A percentile compares a stretch with the other conserved stretches of the same genome.
Evolutionary conservation across 2,797 vertebrate species (phyloP).

Genomic region (Periparus ater): DNA sequence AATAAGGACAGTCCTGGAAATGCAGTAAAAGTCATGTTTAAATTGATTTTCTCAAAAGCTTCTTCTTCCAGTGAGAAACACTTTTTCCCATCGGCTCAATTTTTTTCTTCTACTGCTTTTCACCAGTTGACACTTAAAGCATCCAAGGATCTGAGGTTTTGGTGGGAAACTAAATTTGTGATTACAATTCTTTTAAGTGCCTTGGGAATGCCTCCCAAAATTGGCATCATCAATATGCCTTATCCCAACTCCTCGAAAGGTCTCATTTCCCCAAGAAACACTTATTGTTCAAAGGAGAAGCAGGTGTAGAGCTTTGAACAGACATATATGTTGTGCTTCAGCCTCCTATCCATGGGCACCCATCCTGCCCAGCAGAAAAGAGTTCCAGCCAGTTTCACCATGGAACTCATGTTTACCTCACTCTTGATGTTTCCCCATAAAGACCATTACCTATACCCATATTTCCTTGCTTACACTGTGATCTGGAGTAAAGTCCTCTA

Average conservation of each 20-base stretch:
- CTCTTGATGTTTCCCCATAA: background rate
- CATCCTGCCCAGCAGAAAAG: fast-evolving
- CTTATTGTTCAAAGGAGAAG: background rate
- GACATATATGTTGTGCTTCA: background rate
- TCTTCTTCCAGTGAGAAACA: background rate
- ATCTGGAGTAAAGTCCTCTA: background rate
- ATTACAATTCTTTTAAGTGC: background rate
- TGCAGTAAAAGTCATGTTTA: background rate
- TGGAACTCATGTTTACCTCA: fast-evolving
- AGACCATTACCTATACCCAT: background rate
- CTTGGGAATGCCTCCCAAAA: background rate
- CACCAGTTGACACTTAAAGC: background rate
- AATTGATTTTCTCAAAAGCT: background rate
- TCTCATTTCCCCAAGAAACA: background rate
- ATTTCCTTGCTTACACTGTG: fast-evolving
- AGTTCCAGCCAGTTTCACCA: background rate
- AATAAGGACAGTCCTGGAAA: background rate
- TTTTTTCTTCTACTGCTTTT: background rate
- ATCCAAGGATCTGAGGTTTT: background rate
- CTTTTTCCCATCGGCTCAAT: background rate
- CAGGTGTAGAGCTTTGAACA: background rate
- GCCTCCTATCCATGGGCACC: too few species aligned
- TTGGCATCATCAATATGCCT: background rate
- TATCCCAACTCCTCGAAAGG: background rate
- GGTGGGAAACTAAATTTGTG: background rate